Base-by-base conservation (phyloP, 2,888 invertebrate genomes). In the Protonemura montana region DNA sequence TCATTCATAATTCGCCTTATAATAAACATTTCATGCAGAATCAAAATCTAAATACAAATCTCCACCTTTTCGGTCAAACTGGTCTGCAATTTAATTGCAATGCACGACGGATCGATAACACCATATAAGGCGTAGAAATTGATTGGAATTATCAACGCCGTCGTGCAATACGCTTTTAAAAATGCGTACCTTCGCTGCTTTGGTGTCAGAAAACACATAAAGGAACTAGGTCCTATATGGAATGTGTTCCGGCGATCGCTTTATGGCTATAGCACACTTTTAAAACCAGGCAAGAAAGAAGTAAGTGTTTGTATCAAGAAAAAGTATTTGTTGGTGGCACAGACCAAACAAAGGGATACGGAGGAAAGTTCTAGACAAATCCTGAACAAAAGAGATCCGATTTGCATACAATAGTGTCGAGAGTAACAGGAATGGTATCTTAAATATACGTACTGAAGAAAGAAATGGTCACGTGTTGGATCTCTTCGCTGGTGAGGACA, bases 401-500 rank as follows among this genome's bases (percentile, higher is more conserved):
- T 59, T 59, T 59, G 21, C 28, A 29, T 81, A 35, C 81, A 81
- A 29, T 81, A 30, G 81, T 25, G 30, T 16, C 16, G 27, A 0
- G 30, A 81, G 25, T 16, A 81, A 7, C 21, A 81, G 35, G n/a
- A 25, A 81, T n/a, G 6, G 21, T n/a, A 81, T n/a, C n/a, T 30
- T 30, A 81, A n/a, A n/a, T 27, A 30, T 83, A 83, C 82, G 41
- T 83, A 83, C 82, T 83, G 82, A 83, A 83, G 82, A 83, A 83
- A 83, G 82, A 83, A 83, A 83, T 83, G 21, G 82, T 83, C 82
- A 83, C 82, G 78, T 78, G 26, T 78, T 10, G 6, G 78, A 27
- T 78, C 78, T 78, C 78, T 78, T 5, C 59, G 13, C 59, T 21
- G 59, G 2, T 10, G 59, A 21, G 16, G 21, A 59, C 21, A 2